phyloP scores from a whole-genome alignment of 1,140 invertebrate genomes.

The Drosophila simulans region DNA sequence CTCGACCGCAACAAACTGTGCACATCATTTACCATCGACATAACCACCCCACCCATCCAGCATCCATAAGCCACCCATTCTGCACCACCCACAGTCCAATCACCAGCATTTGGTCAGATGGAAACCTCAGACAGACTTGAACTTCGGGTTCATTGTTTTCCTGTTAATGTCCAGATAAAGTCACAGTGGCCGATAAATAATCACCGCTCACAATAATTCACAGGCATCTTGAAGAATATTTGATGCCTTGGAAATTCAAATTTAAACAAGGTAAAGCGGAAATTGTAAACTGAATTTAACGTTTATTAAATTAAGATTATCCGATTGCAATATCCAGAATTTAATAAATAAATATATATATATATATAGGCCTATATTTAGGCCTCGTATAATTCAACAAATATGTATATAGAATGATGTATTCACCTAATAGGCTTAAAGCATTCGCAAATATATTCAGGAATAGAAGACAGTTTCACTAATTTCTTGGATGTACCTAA shows the following conservation, averaged over 20 bases:
- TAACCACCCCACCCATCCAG: not conserved
- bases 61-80: no score
- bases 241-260: constrained; percentile 4
- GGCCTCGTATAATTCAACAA: no score
- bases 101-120: constrained; percentile 13
- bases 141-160: constrained; percentile 39
- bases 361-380: no score
- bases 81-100: not conserved
- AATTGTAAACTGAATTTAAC: no score
- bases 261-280: no score
- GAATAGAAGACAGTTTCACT: not conserved
- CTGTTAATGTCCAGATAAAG: constrained; percentile 19
- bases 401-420: no score
- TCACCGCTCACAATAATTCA: constrained; percentile 22
- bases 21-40: constrained; percentile 51
- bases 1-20: constrained; percentile 68
- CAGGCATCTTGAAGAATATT: constrained; percentile 8
- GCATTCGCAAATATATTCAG: not conserved
- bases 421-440: no score
- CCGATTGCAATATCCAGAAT: no score
- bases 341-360: no score
- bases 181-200: constrained; percentile 21
- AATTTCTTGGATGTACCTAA: not conserved
- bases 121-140: constrained; percentile 14
- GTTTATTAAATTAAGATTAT: no score